These are phyloP conservation scores for Actinia tenebrosa DNA, from an alignment of 64 coral and sea anemone genomes.

Conservation along the genomic window DNA sequence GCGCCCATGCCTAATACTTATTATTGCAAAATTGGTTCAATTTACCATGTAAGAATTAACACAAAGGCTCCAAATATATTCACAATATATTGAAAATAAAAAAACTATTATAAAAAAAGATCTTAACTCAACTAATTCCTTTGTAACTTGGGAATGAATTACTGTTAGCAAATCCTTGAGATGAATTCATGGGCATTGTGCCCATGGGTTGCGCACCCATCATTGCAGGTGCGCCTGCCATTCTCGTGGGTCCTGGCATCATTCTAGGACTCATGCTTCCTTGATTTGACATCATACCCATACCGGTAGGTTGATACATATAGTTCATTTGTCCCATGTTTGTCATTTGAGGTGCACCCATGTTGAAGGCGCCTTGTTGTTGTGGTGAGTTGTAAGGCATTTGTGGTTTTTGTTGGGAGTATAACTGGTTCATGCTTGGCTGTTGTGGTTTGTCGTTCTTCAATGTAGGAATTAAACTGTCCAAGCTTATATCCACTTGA, in stretches of 20 bases:
- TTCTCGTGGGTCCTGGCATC: slow-evolving; percentile 28
- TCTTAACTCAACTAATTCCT: slow-evolving; percentile 63
- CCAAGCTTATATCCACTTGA: slow-evolving; percentile 90
- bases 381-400: background rate
- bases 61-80: slow-evolving; percentile 6
- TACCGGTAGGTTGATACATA: background rate
- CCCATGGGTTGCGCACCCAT: slow-evolving; percentile 44
- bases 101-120: background rate
- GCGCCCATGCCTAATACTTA: background rate
- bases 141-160: slow-evolving; percentile 76
- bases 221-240: slow-evolving; percentile 17
- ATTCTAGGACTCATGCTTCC: slow-evolving; percentile 22
- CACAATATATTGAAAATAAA: slow-evolving; percentile 16
- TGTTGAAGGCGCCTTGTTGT: background rate
- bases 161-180: slow-evolving; percentile 59
- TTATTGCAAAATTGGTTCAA: background rate
- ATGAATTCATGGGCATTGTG: slow-evolving; percentile 36
- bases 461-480: slow-evolving; percentile 76
- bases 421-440: slow-evolving; percentile 94
- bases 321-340: slow-evolving; percentile 66
- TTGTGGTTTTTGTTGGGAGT: slow-evolving; percentile 1
- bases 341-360: slow-evolving; percentile 18
- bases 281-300: slow-evolving; percentile 51
- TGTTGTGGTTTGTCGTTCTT: slow-evolving; percentile 87
- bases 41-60: background rate